These are phyloP conservation scores for Drosophila yakuba DNA, from an alignment of 1,140 invertebrate species.

Conservation along the genomic window DNA sequence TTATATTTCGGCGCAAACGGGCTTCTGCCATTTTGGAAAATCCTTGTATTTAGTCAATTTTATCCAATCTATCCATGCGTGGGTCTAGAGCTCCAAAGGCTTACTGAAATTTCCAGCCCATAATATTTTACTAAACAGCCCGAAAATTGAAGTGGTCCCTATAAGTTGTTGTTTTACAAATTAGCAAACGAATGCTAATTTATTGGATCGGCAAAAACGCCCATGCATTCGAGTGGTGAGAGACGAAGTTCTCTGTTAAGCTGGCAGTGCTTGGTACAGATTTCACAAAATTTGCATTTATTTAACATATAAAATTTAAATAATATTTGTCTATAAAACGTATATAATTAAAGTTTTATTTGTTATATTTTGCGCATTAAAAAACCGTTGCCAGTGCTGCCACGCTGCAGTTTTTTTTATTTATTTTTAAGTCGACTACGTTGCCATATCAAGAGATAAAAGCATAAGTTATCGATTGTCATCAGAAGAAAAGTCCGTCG, in stretches of 20 bases:
- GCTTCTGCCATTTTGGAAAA: constrained; percentile 67
- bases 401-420: not conserved
- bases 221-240: constrained; percentile 39
- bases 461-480: not conserved
- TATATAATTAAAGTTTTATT: not conserved
- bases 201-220: constrained; percentile 44
- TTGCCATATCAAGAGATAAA: not conserved
- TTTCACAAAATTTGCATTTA: not conserved
- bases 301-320: not conserved
- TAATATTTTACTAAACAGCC: constrained; percentile 41
- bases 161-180: constrained; percentile 70
- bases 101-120: constrained; percentile 49
- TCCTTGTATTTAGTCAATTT: constrained; percentile 2
- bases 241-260: constrained; percentile 21
- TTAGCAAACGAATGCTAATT: constrained; percentile 70
- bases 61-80: constrained; percentile 53
- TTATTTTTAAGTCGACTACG: not conserved
- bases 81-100: constrained; percentile 26
- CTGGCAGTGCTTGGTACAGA: constrained; percentile 44
- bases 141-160: constrained; percentile 48
- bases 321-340: not conserved
- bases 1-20: constrained; percentile 74
- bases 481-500: not conserved
- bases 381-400: constrained; percentile 17
- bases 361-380: not conserved